phyloP scores from a whole-genome alignment of 2,888 invertebrate species.

The Campoplex capitator region DNA sequence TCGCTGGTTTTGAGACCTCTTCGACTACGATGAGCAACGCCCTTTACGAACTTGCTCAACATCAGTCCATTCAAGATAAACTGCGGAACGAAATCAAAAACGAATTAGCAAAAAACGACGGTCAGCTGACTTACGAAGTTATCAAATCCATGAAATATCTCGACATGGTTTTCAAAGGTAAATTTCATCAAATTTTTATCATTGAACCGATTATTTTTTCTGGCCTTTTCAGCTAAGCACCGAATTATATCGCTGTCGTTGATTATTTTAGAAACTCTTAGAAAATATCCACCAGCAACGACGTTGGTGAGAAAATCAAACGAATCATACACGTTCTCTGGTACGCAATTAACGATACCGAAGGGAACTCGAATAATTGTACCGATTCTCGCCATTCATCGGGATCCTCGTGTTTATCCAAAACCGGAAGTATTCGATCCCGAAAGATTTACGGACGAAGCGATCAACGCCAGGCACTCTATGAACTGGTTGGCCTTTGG shows the following conservation, averaged over 20 bases:
- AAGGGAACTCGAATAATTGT: constrained; percentile 56
- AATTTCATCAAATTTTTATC: background rate
- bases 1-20: constrained; percentile 80
- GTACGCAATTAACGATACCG: constrained; percentile 65
- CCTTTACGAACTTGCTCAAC: constrained; percentile 83
- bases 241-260: background rate
- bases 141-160: constrained; percentile 83
- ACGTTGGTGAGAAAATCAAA: constrained; percentile 79
- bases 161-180: constrained; percentile 80
- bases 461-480: constrained; percentile 71
- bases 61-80: constrained; percentile 83
- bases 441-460: constrained; percentile 77
- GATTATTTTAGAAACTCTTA: constrained; percentile 82
- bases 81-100: constrained; percentile 81
- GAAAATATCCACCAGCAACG: constrained; percentile 83
- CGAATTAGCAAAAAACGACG: constrained; percentile 75
- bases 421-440: constrained; percentile 78
- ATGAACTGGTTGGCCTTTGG: constrained; percentile 79
- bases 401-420: constrained; percentile 66
- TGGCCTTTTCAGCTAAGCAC: background rate
- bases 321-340: constrained; percentile 69
- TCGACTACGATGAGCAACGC: constrained; percentile 84
- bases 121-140: constrained; percentile 81
- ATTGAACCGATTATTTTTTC: background rate
- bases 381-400: constrained; percentile 68